phyloP scores from a whole-genome alignment of 2,113 vertebrate species.

The Plectropomus leopardus region DNA sequence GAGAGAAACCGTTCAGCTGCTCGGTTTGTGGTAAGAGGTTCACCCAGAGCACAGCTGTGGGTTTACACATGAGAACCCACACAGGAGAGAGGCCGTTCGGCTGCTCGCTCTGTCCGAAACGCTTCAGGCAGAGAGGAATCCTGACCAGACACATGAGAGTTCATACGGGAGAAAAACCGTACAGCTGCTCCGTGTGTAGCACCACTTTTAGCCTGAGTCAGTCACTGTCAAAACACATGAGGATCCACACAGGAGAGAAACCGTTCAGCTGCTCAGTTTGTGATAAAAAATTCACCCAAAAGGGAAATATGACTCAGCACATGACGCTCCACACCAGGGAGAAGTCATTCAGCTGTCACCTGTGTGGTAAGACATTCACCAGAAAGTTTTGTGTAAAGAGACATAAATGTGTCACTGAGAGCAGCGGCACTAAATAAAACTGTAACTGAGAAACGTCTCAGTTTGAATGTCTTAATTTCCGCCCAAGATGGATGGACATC shows the following conservation, averaged over 20 bases:
- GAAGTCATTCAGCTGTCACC: not conserved
- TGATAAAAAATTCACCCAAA: not conserved
- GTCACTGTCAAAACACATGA: conserved; percentile 17
- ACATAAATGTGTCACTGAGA: not conserved
- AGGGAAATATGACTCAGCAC: conserved; percentile 11
- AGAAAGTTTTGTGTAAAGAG: not conserved
- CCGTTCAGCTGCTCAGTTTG: conserved; percentile 23
- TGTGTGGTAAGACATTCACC: conserved; percentile 6
- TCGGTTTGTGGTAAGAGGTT: not conserved
- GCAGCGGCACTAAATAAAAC: not conserved
- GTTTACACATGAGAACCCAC: conserved; percentile 12
- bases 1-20: conserved; percentile 22
- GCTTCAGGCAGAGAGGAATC: not conserved
- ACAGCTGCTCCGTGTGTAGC: conserved; percentile 9
- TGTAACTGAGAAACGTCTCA: not conserved
- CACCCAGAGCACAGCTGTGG: not conserved
- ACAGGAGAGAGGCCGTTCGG: conserved; percentile 16
- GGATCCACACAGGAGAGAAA: conserved; percentile 26
- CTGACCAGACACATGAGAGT: conserved; percentile 31
- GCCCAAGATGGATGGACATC: not conserved
- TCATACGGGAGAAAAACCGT: conserved; percentile 28
- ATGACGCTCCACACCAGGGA: conserved; percentile 16
- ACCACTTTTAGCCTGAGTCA: not conserved
- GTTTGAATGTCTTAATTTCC: not conserved
- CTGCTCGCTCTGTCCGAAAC: not conserved